Percentiles rank a stretch among this genome's conserved stretches.
Evolutionary conservation across 2,113 vertebrate species (phyloP).

Genomic region (Indicator indicator): DNA sequence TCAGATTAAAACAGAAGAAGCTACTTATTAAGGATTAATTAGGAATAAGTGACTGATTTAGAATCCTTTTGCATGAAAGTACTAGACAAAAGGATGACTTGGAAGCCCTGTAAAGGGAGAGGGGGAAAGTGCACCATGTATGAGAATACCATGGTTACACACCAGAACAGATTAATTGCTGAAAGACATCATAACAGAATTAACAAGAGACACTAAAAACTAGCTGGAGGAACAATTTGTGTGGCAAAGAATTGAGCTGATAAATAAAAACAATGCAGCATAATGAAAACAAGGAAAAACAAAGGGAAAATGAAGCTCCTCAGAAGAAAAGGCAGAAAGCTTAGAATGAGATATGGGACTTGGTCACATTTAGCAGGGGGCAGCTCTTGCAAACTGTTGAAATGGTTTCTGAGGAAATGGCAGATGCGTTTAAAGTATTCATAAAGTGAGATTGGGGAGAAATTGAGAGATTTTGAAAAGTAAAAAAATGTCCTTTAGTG

Average conservation of each 20-base stretch:
- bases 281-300: not conserved
- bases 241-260: not conserved
- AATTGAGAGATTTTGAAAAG: not conserved
- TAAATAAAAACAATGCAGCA: not conserved
- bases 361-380: not conserved
- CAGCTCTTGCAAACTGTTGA: not conserved
- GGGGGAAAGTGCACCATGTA: not conserved
- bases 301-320: not conserved
- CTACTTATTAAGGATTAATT: conserved; percentile 11
- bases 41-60: conserved; percentile 8
- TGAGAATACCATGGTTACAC: conserved; percentile 26
- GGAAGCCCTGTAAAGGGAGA: not conserved
- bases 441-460: not conserved
- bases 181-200: conserved; percentile 31
- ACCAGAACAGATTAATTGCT: conserved; percentile 15
- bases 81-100: not conserved
- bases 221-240: not conserved
- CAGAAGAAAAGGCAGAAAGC: not conserved
- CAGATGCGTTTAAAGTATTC: not conserved
- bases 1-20: conserved; percentile 40
- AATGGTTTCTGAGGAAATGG: not conserved
- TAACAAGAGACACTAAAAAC: not conserved
- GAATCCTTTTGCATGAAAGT: not conserved
- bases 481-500: not conserved
- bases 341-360: not conserved